Percentiles rank a stretch among this genome's conserved stretches.
Evolutionary conservation across 2,113 vertebrate genomes (phyloP).

Genomic region (Sinocyclocheilus grahami): DNA sequence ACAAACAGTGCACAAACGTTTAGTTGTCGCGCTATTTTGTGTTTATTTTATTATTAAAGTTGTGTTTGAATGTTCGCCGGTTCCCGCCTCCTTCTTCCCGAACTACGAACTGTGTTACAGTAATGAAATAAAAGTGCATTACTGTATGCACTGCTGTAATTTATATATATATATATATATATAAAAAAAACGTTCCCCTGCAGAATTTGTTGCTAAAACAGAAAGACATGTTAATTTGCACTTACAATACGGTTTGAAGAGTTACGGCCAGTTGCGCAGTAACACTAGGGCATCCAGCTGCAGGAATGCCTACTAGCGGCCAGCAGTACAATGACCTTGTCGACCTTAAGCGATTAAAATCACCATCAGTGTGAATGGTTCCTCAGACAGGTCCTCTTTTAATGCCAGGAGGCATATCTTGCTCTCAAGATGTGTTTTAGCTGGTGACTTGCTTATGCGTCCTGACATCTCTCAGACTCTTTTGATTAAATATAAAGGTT

Average conservation of each 20-base stretch:
- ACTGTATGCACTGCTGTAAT: not conserved
- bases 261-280: not conserved
- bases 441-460: not conserved
- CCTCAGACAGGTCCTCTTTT: not conserved
- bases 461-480: not conserved
- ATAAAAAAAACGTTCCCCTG: not conserved
- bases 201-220: not conserved
- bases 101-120: no score
- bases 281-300: not conserved
- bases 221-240: not conserved
- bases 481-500: conserved; percentile 12
- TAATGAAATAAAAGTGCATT: not conserved
- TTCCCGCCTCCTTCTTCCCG: no score
- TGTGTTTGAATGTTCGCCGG: no score
- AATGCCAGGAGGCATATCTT: not conserved
- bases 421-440: not conserved
- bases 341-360: not conserved
- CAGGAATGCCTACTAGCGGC: not conserved
- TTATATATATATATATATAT: not conserved
- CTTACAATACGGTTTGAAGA: not conserved
- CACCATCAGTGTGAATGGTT: not conserved
- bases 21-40: no score
- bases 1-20: no score
- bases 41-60: no score
- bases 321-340: not conserved